Evolutionary conservation across 2,888 invertebrate genomes (phyloP), one percentile per base, ranked within the genome.

Genomic region (Noctua janthe): DNA sequence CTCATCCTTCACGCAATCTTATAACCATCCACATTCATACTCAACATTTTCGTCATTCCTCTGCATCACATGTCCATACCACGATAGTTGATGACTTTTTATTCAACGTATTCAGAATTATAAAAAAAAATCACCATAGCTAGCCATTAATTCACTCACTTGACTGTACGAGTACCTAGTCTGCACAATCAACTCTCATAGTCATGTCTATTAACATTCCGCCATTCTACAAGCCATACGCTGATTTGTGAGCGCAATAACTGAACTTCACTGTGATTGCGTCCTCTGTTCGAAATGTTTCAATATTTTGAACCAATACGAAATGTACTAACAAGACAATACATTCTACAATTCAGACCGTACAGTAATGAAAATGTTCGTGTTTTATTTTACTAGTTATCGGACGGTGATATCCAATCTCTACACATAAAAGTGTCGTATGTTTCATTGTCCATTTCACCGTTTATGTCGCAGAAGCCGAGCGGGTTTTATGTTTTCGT

Each of bases 191-290:
- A 73, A 80, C 35, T 20, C 15, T 39, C 35, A 43, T 15, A 79
- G 54, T 15, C 35, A 72, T 29, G 4, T 67, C 35, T 69, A 79
- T 59, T n/a, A 78, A 73, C 70, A 49, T 73, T 62, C 15, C 49
- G 4, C 54, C 23, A 62, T 72, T 72, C 39, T 62, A 43, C 71
- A 29, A 43, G 23, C n/a, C 62, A 51, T 47, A 39, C 10, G 72
- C 64, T 59, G 67, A 73, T 74, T 67, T 82, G 39, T 74, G 59
- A 76, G 80, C 39, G 51, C 80, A 76, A 74, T 78, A 86, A 74
- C 56, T 43, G 23, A 70, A 75, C 29, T 67, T 7, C 39, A 67
- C 59, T 73, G 75, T 70, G 73, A 78, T 80, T 74, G 71, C 62
- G 43, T 78, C 64, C 76, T 62, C 43, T 71, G 72, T 80, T 54